Percentiles rank a stretch among this genome's conserved stretches.
Conservation (phyloP, 2,113 vertebrate species). For the Lasiurus cinereus region DNA sequence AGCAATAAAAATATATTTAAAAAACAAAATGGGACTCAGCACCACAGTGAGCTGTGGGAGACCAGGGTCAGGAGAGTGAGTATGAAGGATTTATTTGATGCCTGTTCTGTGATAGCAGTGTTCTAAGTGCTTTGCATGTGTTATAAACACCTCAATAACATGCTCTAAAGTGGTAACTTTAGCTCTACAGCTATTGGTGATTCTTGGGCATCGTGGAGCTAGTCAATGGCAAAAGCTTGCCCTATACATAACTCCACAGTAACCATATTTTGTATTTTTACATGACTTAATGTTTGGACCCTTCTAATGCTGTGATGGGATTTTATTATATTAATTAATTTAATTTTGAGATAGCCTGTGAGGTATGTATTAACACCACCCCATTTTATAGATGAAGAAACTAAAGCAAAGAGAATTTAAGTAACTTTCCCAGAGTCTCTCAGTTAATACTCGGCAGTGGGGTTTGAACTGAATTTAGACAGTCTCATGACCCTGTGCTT, state of each 20-base stretch:
- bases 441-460: not conserved
- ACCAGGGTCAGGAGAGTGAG: not conserved
- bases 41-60: not conserved
- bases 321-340: not conserved
- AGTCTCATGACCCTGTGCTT: fast-evolving
- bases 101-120: not conserved
- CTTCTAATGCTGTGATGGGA: not conserved
- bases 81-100: not conserved
- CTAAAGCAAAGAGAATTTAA: not conserved
- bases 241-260: not conserved
- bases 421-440: not conserved
- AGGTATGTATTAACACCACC: not conserved
- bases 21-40: not conserved
- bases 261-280: not conserved
- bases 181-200: not conserved
- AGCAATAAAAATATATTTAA: too few species aligned
- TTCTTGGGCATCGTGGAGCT: not conserved
- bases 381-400: not conserved
- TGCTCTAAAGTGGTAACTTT: not conserved
- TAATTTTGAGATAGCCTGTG: not conserved
- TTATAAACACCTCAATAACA: not conserved
- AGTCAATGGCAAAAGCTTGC: not conserved
- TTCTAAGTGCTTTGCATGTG: not conserved
- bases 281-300: not conserved
- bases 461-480: not conserved